phyloP scores from a whole-genome alignment of 92 coral and sea anemone species.

The Bergia puertoricense region DNA sequence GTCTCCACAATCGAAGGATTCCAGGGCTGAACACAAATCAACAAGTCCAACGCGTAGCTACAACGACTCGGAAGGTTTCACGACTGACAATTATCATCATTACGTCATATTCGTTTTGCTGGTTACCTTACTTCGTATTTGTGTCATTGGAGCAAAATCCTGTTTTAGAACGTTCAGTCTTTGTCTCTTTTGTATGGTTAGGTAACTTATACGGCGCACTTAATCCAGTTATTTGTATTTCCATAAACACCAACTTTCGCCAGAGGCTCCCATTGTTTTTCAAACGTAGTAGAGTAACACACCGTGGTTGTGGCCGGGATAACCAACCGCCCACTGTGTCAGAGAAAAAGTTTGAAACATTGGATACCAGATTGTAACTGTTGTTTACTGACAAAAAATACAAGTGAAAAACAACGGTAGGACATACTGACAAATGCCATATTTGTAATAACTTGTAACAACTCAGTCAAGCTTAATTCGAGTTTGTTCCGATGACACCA shows the following conservation, averaged over 20 bases:
- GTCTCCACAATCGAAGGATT: background rate
- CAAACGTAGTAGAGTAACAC: background rate
- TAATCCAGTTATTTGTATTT: background rate
- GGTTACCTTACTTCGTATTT: background rate
- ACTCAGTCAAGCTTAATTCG: too few species aligned
- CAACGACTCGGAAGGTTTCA: constrained; percentile 7
- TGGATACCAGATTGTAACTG: background rate
- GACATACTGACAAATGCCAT: too few species aligned
- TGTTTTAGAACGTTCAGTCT: background rate
- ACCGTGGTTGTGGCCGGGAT: background rate
- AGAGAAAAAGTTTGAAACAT: background rate
- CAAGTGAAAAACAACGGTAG: too few species aligned
- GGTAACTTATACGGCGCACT: background rate
- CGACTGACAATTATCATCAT: background rate
- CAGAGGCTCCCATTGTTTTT: background rate
- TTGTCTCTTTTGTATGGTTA: background rate
- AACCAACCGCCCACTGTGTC: background rate
- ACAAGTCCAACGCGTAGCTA: background rate
- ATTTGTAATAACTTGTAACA: too few species aligned
- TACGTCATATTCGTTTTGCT: background rate
- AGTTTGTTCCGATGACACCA: too few species aligned
- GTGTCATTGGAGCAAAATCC: background rate
- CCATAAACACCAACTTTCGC: background rate
- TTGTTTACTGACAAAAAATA: background rate
- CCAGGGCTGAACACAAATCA: background rate